Evolutionary conservation across 2,797 vertebrate species (phyloP), one percentile per base, ranked within the genome.

Genomic region (Smutsia gigantea): DNA sequence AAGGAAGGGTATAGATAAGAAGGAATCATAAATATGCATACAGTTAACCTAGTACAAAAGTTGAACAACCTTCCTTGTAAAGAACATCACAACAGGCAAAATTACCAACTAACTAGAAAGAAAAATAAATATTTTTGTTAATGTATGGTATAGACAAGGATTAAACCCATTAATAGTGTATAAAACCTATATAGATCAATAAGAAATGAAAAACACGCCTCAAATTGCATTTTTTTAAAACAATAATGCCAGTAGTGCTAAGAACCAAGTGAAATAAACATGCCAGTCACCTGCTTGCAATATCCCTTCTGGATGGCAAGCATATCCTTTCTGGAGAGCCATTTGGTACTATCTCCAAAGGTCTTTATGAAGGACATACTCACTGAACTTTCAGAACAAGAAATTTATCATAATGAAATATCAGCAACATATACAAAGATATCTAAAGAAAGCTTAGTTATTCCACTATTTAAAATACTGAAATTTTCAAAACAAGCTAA

Each of bases 121-220:
- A 53, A 87, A 93, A 82, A 55, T 79, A 77, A 72, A 39, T 39
- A 83, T 53, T 86, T 89, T 31, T 61, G 57, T 42, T 89, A 71
- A 71, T 64, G 37, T 63, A 74, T 90, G 39, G 17, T 29, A 74
- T 4, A 68, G 59, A 87, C 3, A 71, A 90, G 29, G 12, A 90
- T n/a, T 37, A 94, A 90, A 71, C 4, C 31, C 37, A 10, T 29
- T 18, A 57, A 87, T 12, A 49, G 42, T 53, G 86, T 92, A n/a
- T 2, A 46, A 69, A 57, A 83, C 31, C 66, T 46, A 79, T 68
- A 51, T 53, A 27, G n/a, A 88, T 55, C 8, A 81, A 34, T 53
- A 85, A 79, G 63, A 94, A 79, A 63, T 55, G 13, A 87, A 88
- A 90, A 92, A 46, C n/a, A 61, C 8, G n/a, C 85, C 64, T 63